A percentile compares a stretch with the other conserved stretches of the same genome.
Conservation (phyloP, 2,888 invertebrate species). For the Eudasyphora cyanicolor region DNA sequence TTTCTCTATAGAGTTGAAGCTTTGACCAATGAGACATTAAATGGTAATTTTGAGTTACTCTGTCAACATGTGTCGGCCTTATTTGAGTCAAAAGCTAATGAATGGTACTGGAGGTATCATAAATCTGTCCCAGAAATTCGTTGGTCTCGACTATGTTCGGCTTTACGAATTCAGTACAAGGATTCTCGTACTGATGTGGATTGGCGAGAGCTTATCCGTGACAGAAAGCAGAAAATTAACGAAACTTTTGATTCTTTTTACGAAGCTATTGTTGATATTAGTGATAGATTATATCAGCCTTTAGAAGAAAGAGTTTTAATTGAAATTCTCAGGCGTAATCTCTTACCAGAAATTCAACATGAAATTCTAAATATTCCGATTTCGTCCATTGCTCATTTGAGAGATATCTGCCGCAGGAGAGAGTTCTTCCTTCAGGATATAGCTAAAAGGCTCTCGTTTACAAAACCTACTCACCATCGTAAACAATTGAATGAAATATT, state of each 20-base stretch:
- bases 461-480: no score
- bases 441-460: no score
- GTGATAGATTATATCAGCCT: background rate
- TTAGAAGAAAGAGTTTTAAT: background rate
- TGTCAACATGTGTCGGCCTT: background rate
- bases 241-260: conserved; percentile 51
- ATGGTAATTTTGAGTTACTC: background rate
- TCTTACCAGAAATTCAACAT: conserved; percentile 44
- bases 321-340: conserved; percentile 37
- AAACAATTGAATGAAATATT: background rate
- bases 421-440: background rate
- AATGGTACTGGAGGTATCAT: background rate
- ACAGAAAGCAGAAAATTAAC: background rate
- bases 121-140: background rate
- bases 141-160: conserved; percentile 19
- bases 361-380: conserved; percentile 33
- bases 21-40: background rate
- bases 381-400: background rate
- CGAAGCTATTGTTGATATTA: conserved; percentile 3
- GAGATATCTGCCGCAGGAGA: background rate
- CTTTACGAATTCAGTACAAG: background rate
- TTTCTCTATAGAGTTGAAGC: conserved; percentile 8
- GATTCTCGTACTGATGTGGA: conserved; percentile 15
- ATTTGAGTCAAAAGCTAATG: conserved; percentile 9
- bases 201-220: background rate